These are phyloP conservation scores for Antheraea assamensis DNA, from an alignment of 2,888 invertebrate genomes.

Conservation along the genomic window DNA sequence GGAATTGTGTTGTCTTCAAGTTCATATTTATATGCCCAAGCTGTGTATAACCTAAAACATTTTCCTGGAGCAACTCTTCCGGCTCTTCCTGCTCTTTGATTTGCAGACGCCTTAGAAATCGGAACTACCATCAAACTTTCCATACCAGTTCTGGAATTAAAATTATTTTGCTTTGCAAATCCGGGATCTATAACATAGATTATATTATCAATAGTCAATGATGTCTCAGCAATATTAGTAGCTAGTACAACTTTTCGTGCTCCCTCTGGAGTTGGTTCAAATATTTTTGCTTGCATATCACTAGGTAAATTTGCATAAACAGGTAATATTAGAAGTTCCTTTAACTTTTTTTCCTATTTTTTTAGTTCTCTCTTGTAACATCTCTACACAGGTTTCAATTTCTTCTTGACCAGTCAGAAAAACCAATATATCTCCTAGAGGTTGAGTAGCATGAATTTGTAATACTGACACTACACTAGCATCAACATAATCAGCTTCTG, in stretches of 20 bases:
- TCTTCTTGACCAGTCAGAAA: conserved; percentile 97
- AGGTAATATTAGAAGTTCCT: conserved; percentile 95
- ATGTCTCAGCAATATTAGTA: conserved; percentile 99
- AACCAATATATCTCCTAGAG: conserved; percentile 96
- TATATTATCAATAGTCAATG: conserved; percentile 99
- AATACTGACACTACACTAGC: conserved; percentile 98
- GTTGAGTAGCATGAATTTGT: conserved; percentile 99
- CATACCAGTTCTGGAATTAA: conserved; percentile 98
- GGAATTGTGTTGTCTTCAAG: conserved; percentile 99
- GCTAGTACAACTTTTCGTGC: conserved; percentile 98
- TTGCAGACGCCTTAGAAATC: conserved; percentile 98
- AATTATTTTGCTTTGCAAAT: conserved; percentile 99
- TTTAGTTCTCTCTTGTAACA: conserved; percentile 94
- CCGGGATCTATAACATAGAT: conserved; percentile 99
- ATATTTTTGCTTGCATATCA: conserved; percentile 99
- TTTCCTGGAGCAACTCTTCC: conserved; percentile 98
- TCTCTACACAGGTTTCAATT: conserved; percentile 94
- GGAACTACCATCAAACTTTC: conserved; percentile 99
- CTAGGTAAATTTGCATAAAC: conserved; percentile 99
- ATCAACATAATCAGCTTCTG: conserved; percentile 99
- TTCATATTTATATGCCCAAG: conserved; percentile 99
- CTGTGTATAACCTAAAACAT: conserved; percentile 98
- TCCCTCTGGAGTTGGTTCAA: conserved; percentile 97
- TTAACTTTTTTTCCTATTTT: conserved; percentile 96
- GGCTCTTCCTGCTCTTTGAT: conserved; percentile 97